Evolutionary conservation across 2,113 vertebrate species (phyloP).

Genomic region (Salvelinus fontinalis): DNA sequence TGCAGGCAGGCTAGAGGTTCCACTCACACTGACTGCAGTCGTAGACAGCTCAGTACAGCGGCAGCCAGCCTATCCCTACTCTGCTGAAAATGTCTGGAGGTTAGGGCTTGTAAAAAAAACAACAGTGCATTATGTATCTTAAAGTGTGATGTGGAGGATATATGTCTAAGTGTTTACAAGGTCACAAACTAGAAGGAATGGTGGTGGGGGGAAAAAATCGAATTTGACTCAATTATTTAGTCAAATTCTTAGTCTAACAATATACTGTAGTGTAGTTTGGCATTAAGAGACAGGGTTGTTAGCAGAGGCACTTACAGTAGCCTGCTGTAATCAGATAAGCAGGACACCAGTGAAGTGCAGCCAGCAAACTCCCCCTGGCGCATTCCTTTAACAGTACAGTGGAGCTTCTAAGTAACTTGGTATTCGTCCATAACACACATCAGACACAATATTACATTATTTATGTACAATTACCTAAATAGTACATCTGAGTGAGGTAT

Average conservation of each 20-base stretch:
- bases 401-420: neutral
- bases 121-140: neutral
- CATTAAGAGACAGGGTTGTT: neutral
- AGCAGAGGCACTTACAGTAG: neutral
- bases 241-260: neutral
- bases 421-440: neutral
- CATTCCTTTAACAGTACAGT: neutral
- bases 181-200: too few species aligned
- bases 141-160: neutral
- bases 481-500: neutral
- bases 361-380: neutral
- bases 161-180: neutral
- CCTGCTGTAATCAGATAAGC: neutral
- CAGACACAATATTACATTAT: neutral
- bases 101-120: neutral
- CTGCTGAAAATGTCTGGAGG: neutral
- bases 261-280: neutral
- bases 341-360: neutral
- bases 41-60: neutral
- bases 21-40: neutral
- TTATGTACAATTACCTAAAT: neutral
- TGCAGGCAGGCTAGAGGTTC: neutral
- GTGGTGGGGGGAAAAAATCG: too few species aligned
- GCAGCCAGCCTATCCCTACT: neutral
- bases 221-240: neutral